Evolutionary conservation across 2,113 vertebrate genomes (phyloP), one percentile per base, ranked within the genome.

Genomic region (Hippocampus zosterae): DNA sequence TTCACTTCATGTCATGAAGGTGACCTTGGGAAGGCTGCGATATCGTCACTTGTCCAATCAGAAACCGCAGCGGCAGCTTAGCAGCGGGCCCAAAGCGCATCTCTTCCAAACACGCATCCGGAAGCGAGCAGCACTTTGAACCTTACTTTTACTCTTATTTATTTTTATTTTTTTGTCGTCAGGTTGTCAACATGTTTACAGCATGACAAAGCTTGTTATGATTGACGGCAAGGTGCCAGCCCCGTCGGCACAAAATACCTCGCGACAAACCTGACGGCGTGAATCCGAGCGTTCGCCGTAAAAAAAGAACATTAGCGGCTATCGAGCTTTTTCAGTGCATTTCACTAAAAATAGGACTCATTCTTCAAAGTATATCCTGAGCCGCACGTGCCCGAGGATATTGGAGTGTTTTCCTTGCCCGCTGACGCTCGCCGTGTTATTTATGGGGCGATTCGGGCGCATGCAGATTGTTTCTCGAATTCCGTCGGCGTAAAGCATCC

Each of bases 261-360:
- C 46, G 1, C 62, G 70, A 5, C 9, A 40, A 70, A 75, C 46
- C 65, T 46, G 41, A 65, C 41, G 46, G 63, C 42, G 33, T 52
- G 5, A 9, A 37, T 69, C 21, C 21, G 3, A 70, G n/a, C 56
- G 48, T 37, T 37, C 40, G 37, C 4, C 40, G 68, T 33, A 40
- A 65, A 48, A 40, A 65, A 48, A 37, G 65, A 61, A 65, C 40
- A 52, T 29, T 21, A 66, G 53, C 12, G 27, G 27, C 44, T 33
- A 60, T 64, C 9, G 19, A 23, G n/a, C 15, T 27, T 68, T 68
- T 18, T 18, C 25, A 62, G 29, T 42, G 48, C 33, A 44, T 48
- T 61, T 71, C 11, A 50, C 55, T 65, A 68, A 70, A 73, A 65
- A 78, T 67, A 74, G 12, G 8, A 53, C 40, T 15, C 29, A 18